Conservation (phyloP, 2,888 invertebrate genomes). For the Clusia tigrina region DNA sequence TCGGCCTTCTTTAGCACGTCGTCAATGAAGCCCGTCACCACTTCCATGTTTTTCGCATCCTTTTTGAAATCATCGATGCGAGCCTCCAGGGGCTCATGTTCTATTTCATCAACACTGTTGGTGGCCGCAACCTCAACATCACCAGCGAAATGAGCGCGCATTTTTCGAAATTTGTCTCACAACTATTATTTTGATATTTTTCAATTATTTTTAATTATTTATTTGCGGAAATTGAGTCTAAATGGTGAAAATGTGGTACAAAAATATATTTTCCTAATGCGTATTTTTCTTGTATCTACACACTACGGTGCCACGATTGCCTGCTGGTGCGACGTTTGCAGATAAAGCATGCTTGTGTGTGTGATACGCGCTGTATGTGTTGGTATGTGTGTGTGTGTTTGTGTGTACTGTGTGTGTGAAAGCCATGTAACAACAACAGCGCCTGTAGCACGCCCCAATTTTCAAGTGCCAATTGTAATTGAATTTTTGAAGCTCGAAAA, state of each 20-base stretch:
- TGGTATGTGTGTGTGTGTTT: conserved; percentile 9
- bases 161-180: conserved; percentile 37
- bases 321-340: background rate
- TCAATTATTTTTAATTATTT: conserved; percentile 20
- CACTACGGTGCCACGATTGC: conserved; percentile 27
- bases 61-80: conserved; percentile 69
- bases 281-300: conserved; percentile 19
- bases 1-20: conserved; percentile 71
- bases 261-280: background rate
- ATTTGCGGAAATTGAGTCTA: conserved; percentile 15
- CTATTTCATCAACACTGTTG: conserved; percentile 32
- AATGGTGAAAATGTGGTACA: conserved; percentile 26
- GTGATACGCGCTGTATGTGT: background rate
- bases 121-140: conserved; percentile 25
- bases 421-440: too few species aligned
- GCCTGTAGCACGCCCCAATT: conserved; percentile 21
- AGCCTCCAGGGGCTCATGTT: conserved; percentile 60
- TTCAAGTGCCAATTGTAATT: conserved; percentile 10
- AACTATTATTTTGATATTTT: too few species aligned
- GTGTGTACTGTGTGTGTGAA: conserved; percentile 19
- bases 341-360: too few species aligned
- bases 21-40: conserved; percentile 70
- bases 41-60: conserved; percentile 70
- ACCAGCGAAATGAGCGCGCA: conserved; percentile 58
- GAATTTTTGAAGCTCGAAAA: conserved; percentile 14